These are phyloP conservation scores for Cheilosia pagana DNA, from an alignment of 2,888 invertebrate species.

Conservation along the genomic window DNA sequence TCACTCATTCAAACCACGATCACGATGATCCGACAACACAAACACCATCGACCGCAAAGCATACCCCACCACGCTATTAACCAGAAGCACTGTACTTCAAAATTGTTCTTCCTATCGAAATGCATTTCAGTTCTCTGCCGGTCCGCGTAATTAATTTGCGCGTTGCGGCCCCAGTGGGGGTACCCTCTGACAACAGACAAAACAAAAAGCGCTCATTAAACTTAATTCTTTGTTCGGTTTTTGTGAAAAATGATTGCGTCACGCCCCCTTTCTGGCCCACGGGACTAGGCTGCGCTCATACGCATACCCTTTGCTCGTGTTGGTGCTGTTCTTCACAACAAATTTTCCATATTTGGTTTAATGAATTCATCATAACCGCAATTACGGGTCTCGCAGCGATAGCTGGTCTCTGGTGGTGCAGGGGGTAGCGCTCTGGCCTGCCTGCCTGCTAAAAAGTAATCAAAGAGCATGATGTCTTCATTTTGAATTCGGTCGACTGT, in stretches of 20 bases:
- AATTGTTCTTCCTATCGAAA: constrained; percentile 11
- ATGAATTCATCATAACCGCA: constrained; percentile 75
- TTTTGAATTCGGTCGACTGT: constrained; percentile 72
- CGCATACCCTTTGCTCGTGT: background rate
- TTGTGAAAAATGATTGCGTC: constrained; percentile 59
- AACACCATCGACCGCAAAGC: constrained; percentile 1
- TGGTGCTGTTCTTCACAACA: constrained; percentile 46
- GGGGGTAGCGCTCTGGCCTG: constrained; percentile 46
- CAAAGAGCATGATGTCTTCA: constrained; percentile 75
- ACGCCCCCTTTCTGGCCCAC: constrained; percentile 51
- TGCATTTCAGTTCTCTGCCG: constrained; percentile 5
- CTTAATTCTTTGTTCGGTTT: constrained; percentile 40
- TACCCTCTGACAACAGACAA: constrained; percentile 14
- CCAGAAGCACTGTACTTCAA: constrained; percentile 48
- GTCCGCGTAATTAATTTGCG: constrained; percentile 63
- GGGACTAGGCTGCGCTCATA: background rate
- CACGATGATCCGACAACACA: constrained; percentile 10
- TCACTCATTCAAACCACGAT: constrained; percentile 19
- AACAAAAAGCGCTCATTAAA: constrained; percentile 49
- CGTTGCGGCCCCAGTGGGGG: constrained; percentile 36
- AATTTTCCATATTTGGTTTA: constrained; percentile 71
- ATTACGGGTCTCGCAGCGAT: constrained; percentile 54
- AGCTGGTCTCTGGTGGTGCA: constrained; percentile 11
- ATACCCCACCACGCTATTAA: constrained; percentile 18
- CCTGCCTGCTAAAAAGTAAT: constrained; percentile 63